Conservation (phyloP, 2,113 vertebrate species). For the Mobula hypostoma region DNA sequence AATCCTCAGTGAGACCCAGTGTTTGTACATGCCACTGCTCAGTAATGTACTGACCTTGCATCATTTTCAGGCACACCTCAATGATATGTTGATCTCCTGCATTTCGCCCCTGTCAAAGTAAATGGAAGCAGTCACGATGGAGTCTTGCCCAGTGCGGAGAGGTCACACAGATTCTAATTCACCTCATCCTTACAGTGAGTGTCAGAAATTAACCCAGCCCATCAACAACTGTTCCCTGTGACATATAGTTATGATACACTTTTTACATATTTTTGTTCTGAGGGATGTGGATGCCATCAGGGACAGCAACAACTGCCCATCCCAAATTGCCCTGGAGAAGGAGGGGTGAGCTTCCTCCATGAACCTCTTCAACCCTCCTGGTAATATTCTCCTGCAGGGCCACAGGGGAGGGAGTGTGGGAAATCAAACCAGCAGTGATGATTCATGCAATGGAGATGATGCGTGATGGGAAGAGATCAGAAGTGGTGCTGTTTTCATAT, state of each 20-base stretch:
- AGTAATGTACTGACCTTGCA: conserved; percentile 72
- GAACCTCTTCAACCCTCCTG: too few relatives aligned
- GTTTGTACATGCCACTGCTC: neutral
- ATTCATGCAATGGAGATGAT: too few relatives aligned
- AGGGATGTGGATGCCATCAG: too few relatives aligned
- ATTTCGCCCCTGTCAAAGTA: conserved; percentile 69
- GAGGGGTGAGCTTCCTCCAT: too few relatives aligned
- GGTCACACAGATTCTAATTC: neutral
- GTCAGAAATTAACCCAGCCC: neutral
- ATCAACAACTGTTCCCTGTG: too few relatives aligned
- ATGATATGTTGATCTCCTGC: conserved; percentile 88
- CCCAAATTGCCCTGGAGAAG: too few relatives aligned
- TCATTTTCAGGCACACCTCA: conserved; percentile 88
- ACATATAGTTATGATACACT: neutral
- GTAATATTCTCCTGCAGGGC: too few relatives aligned
- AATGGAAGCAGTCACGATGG: neutral
- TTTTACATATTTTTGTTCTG: neutral
- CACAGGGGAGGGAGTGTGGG: too few relatives aligned
- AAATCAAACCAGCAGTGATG: too few relatives aligned
- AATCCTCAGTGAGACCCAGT: neutral
- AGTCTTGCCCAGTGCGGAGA: neutral
- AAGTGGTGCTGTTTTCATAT: too few relatives aligned
- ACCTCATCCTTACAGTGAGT: neutral
- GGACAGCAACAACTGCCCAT: too few relatives aligned
- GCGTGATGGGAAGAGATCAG: too few relatives aligned